phyloP scores from a whole-genome alignment of 2,888 invertebrate species.

The Ashinkailepas kermadecensis region DNA sequence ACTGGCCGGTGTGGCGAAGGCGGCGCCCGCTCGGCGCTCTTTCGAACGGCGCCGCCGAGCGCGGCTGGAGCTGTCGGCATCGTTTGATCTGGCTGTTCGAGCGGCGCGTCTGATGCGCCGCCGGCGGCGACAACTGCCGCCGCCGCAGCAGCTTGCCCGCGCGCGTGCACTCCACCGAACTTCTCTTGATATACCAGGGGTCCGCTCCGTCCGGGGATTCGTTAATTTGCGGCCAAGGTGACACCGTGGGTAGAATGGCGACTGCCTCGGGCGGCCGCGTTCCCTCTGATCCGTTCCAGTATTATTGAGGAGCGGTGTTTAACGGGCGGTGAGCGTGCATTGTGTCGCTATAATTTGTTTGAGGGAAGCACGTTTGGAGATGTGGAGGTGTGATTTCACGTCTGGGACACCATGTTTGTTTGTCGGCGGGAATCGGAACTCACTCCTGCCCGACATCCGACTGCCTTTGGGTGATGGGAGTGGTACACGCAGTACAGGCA shows the following conservation, averaged over 20 bases:
- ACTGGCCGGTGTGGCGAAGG: neutral
- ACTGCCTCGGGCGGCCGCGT: neutral
- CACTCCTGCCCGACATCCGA: too few species aligned
- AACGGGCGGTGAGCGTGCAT: neutral
- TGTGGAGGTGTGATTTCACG: too few species aligned
- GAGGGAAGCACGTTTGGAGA: neutral
- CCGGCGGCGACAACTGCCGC: neutral
- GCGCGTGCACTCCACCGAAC: neutral
- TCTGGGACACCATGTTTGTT: too few species aligned
- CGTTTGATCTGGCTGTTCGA: neutral
- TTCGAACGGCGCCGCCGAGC: neutral
- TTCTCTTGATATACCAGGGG: neutral
- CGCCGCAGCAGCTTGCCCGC: neutral
- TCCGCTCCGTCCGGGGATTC: neutral
- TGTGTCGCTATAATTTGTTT: neutral
- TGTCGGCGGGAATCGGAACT: too few species aligned
- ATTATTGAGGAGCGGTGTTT: slow-evolving; percentile 3
- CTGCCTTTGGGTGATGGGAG: too few species aligned
- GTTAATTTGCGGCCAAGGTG: slow-evolving; percentile 6
- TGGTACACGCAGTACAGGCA: too few species aligned
- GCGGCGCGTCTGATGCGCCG: neutral
- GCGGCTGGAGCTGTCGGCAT: neutral
- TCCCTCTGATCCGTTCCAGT: neutral
- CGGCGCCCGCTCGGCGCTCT: neutral
- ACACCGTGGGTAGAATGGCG: neutral